Conservation (phyloP, 2,888 invertebrate genomes). For the Agrochola circellaris region DNA sequence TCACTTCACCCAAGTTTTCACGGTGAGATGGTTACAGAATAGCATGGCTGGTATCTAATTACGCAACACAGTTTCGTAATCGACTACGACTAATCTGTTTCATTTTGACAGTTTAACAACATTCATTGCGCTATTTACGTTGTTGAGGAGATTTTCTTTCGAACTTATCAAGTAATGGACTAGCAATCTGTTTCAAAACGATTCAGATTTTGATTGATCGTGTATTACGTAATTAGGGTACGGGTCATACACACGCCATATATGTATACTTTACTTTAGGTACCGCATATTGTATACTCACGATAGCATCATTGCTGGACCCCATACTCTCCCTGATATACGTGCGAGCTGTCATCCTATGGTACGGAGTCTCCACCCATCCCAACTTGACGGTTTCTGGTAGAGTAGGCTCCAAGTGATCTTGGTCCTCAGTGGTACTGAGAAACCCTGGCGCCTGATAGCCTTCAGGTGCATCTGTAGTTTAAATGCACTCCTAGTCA, state of each 20-base stretch:
- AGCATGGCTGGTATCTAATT: too few species aligned
- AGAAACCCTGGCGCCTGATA: conserved; percentile 85
- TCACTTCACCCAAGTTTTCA: too few species aligned
- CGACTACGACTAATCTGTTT: too few species aligned
- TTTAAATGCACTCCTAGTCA: neutral
- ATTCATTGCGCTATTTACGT: too few species aligned
- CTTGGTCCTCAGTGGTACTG: conserved; percentile 60
- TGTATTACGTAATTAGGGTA: too few species aligned
- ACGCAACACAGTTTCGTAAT: too few species aligned
- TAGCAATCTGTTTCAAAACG: too few species aligned
- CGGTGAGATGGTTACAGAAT: too few species aligned
- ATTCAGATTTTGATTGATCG: too few species aligned
- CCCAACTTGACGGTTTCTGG: conserved; percentile 71
- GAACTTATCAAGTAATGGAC: too few species aligned
- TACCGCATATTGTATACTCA: conserved; percentile 62
- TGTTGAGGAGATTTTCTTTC: too few species aligned
- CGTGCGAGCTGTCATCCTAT: conserved; percentile 70
- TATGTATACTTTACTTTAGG: neutral
- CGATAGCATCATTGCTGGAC: conserved; percentile 77
- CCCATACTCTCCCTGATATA: conserved; percentile 67
- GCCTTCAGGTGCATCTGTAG: conserved; percentile 76
- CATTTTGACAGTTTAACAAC: too few species aligned
- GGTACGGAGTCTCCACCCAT: conserved; percentile 79
- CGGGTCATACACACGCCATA: neutral
- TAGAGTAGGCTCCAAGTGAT: conserved; percentile 71